A percentile compares a stretch with the other conserved stretches of the same genome.
Conservation (phyloP, 2,888 invertebrate genomes). For the Trachelus tabidus region DNA sequence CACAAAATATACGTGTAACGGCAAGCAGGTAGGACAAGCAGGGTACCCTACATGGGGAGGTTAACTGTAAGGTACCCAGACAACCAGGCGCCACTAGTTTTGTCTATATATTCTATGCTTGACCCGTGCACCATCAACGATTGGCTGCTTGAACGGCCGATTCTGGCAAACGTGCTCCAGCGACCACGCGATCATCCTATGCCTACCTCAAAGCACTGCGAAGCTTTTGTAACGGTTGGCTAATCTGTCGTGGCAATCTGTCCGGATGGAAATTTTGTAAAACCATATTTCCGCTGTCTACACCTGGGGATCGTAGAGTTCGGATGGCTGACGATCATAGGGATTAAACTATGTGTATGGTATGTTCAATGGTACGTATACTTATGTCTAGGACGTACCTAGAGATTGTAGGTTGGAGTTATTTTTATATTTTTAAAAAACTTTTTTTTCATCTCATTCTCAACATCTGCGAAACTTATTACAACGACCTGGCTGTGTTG, state of each 20-base stretch:
- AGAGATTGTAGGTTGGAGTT: neutral
- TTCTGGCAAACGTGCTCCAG: neutral
- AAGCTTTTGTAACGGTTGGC: neutral
- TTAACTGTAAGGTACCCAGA: neutral
- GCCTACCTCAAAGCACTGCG: neutral
- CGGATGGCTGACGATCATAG: neutral
- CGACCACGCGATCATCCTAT: neutral
- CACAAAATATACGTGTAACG: constrained; percentile 4
- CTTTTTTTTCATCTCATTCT: neutral
- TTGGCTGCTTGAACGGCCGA: neutral
- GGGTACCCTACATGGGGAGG: neutral
- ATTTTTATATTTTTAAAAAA: neutral
- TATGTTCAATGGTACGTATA: neutral
- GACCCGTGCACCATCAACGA: neutral
- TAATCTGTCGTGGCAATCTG: neutral
- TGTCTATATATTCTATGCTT: neutral
- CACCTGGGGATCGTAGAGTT: neutral
- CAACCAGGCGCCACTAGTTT: neutral
- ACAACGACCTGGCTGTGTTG: neutral
- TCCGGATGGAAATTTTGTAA: neutral
- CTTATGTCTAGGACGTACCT: neutral
- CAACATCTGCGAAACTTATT: neutral
- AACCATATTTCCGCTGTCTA: neutral
- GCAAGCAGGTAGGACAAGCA: neutral
- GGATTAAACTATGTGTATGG: neutral